Percentiles rank a stretch among this genome's conserved stretches.
phyloP scores from a whole-genome alignment of 2,888 invertebrate species.

The Stenotaenia linearis region DNA sequence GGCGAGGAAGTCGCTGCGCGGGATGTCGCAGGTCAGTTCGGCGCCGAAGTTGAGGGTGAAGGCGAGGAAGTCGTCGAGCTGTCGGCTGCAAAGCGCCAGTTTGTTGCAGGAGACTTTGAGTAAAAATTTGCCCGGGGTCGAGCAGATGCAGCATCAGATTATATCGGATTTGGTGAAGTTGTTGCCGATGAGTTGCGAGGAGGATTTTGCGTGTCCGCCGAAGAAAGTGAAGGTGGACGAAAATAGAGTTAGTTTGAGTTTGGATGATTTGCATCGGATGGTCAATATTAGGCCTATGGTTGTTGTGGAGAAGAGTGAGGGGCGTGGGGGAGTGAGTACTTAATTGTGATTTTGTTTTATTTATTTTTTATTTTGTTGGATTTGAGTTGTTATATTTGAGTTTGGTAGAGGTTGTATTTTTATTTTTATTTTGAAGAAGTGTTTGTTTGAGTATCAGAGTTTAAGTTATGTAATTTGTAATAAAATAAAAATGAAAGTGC shows the following conservation, averaged over 20 bases:
- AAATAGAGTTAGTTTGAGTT: background rate
- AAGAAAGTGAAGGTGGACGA: background rate
- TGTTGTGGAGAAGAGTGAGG: no score
- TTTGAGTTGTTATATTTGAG: no score
- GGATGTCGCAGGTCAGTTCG: background rate
- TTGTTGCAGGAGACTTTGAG: background rate
- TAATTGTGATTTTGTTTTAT: no score
- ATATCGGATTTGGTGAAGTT: background rate
- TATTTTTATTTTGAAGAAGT: no score
- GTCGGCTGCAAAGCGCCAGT: background rate
- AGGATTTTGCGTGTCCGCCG: background rate
- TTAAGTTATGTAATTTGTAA: no score
- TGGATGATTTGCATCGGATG: background rate
- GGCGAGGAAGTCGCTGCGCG: background rate
- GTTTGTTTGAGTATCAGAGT: no score
- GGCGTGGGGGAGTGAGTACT: no score
- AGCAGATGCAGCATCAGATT: slow-evolving; percentile 2
- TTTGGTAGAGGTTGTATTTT: no score
- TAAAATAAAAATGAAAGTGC: no score
- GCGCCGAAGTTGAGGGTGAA: background rate
- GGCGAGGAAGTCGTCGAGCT: background rate
- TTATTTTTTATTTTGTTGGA: no score
- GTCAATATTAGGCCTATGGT: background rate
- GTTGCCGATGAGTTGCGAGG: background rate
- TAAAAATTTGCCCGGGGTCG: background rate